phyloP scores from a whole-genome alignment of 2,888 invertebrate species.

The Scrobipalpa costella region DNA sequence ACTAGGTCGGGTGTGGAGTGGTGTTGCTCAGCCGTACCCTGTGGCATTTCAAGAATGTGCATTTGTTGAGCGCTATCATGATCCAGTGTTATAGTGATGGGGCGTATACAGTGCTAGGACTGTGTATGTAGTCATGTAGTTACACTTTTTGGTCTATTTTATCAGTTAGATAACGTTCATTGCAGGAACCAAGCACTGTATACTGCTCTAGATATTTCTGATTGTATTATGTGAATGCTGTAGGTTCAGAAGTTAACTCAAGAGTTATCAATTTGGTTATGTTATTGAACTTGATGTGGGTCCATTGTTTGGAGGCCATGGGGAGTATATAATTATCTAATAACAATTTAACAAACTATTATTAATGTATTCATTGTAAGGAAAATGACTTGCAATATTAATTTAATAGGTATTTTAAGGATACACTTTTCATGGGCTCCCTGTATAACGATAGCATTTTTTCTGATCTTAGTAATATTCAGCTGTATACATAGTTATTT shows the following conservation, averaged over 20 bases:
- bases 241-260: constrained; percentile 62
- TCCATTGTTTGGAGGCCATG: constrained; percentile 48
- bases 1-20: constrained; percentile 67
- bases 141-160: constrained; percentile 57
- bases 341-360: constrained; percentile 23
- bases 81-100: constrained; percentile 58
- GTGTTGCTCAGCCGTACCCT: constrained; percentile 63
- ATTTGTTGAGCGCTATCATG: constrained; percentile 68
- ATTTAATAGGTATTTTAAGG: constrained; percentile 27
- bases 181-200: constrained; percentile 49
- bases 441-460: constrained; percentile 22
- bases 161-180: constrained; percentile 36
- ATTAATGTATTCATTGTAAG: constrained; percentile 28
- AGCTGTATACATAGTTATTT: constrained; percentile 26
- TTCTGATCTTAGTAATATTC: constrained; percentile 24
- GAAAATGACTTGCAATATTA: constrained; percentile 28
- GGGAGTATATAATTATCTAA: constrained; percentile 44
- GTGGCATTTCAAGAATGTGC: constrained; percentile 72
- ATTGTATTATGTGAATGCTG: constrained; percentile 64
- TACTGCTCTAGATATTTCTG: constrained; percentile 65
- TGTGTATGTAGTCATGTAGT: constrained; percentile 48
- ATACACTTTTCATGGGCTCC: constrained; percentile 26
- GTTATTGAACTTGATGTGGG: constrained; percentile 30
- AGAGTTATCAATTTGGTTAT: constrained; percentile 24
- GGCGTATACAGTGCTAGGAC: constrained; percentile 47